A percentile compares a stretch with the other conserved stretches of the same genome.
Conservation (phyloP, 1,140 invertebrate species). For the Bombyx mandarina region DNA sequence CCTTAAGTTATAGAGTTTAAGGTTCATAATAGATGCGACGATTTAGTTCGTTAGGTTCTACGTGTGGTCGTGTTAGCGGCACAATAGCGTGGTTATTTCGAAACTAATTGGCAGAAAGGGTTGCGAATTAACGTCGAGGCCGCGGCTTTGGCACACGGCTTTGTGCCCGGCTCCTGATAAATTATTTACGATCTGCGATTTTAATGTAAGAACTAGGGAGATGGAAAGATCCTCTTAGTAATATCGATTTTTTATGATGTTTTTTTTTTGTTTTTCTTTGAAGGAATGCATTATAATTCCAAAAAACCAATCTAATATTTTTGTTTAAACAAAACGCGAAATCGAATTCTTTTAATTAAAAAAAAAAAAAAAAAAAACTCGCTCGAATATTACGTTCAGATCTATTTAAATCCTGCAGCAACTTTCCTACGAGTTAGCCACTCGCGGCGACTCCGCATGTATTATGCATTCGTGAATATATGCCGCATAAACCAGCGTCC, state of each 20-base stretch:
- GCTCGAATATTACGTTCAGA: constrained; percentile 13
- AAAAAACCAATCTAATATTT: not conserved
- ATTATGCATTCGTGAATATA: constrained; percentile 69
- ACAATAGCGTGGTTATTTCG: constrained; percentile 68
- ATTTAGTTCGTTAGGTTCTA: constrained; percentile 38
- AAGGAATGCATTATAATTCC: not conserved
- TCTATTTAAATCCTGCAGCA: not conserved
- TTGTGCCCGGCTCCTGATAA: constrained; percentile 44
- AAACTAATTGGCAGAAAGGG: constrained; percentile 70
- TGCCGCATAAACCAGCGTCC: constrained; percentile 56
- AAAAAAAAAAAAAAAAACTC: constrained; percentile 3
- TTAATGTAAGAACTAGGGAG: not conserved
- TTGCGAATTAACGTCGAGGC: constrained; percentile 66
- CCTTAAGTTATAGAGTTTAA: constrained; percentile 20
- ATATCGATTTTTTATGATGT: not conserved
- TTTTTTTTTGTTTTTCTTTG: too few species aligned
- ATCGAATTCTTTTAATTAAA: not conserved
- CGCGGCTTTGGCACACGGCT: constrained; percentile 41
- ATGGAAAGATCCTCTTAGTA: not conserved
- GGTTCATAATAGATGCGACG: constrained; percentile 14
- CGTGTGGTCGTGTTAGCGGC: constrained; percentile 42
- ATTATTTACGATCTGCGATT: constrained; percentile 30
- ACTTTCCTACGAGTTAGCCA: not conserved
- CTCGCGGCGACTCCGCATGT: constrained; percentile 31
- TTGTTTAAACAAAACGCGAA: not conserved